A percentile compares a stretch with the other conserved stretches of the same genome.
Conservation (phyloP, 2,888 invertebrate genomes). For the Pasiphila rectangulata region DNA sequence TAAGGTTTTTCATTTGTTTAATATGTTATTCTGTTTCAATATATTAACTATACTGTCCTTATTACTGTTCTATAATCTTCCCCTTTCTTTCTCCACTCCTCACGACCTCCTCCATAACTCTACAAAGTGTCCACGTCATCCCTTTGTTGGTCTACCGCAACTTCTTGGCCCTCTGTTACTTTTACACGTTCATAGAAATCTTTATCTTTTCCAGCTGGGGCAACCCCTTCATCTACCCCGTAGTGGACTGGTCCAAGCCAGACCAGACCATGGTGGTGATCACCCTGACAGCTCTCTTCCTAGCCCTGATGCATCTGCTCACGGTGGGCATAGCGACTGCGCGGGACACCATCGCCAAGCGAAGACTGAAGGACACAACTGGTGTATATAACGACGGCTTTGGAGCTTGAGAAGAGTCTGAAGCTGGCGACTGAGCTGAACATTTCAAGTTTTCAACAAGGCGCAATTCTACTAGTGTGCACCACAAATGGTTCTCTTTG, state of each 20-base stretch:
- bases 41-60: no score
- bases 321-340: conserved; percentile 81
- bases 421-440: background rate
- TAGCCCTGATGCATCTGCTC: conserved; percentile 84
- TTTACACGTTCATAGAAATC: background rate
- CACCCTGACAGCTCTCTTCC: conserved; percentile 83
- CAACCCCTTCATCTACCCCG: conserved; percentile 86
- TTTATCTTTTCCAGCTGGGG: conserved; percentile 80
- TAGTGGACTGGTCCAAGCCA: conserved; percentile 89
- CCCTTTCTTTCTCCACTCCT: no score
- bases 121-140: no score
- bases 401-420: conserved; percentile 42
- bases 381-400: conserved; percentile 69
- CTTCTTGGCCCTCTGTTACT: background rate
- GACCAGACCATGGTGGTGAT: conserved; percentile 83
- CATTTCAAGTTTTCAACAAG: no score
- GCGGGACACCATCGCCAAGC: conserved; percentile 60
- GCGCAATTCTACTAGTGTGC: no score
- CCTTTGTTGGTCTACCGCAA: no score
- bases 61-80: no score
- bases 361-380: conserved; percentile 41
- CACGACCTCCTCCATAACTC: no score
- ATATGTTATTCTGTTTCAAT: no score
- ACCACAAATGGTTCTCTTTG: no score
- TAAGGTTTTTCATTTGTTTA: no score